phyloP scores from a whole-genome alignment of 2,113 vertebrate genomes.

The Engystomops pustulosus region DNA sequence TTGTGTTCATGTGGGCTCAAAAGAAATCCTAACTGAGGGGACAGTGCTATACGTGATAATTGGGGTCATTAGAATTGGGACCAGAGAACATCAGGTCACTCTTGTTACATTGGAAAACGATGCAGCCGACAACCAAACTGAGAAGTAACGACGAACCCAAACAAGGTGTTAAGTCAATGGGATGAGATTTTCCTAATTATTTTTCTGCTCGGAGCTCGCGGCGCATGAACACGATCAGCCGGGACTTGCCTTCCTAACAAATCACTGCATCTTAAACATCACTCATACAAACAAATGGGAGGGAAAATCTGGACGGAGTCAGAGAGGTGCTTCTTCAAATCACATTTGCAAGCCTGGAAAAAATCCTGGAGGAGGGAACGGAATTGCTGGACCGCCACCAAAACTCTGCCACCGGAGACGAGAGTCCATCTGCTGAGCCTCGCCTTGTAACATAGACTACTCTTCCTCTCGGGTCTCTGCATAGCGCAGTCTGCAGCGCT shows the following conservation, averaged over 20 bases:
- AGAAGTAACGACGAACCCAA: slow-evolving; percentile 68
- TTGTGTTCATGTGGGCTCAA: not conserved
- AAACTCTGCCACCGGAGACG: slow-evolving; percentile 82
- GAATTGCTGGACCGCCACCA: slow-evolving; percentile 83
- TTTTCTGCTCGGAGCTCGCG: slow-evolving; percentile 79
- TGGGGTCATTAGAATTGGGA: not conserved
- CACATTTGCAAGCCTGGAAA: slow-evolving; percentile 79
- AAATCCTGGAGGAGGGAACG: slow-evolving; percentile 80
- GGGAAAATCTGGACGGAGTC: slow-evolving; percentile 77
- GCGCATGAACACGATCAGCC: slow-evolving; percentile 77
- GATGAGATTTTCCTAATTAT: slow-evolving; percentile 84
- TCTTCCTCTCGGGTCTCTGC: slow-evolving; percentile 80
- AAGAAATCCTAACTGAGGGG: too few relatives aligned
- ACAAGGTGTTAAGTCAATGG: slow-evolving; percentile 79
- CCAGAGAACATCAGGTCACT: not conserved
- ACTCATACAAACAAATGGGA: slow-evolving; percentile 79
- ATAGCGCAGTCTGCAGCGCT: slow-evolving; percentile 79
- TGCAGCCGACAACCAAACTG: slow-evolving; percentile 54
- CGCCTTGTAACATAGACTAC: slow-evolving; percentile 81
- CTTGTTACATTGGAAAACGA: not conserved
- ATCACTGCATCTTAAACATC: slow-evolving; percentile 82
- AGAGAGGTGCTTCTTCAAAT: slow-evolving; percentile 76
- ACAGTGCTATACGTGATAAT: not conserved
- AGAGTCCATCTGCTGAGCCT: slow-evolving; percentile 87
- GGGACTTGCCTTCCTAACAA: slow-evolving; percentile 78